phyloP scores from a whole-genome alignment of 2,888 invertebrate species.

The Autographa pulchrina region DNA sequence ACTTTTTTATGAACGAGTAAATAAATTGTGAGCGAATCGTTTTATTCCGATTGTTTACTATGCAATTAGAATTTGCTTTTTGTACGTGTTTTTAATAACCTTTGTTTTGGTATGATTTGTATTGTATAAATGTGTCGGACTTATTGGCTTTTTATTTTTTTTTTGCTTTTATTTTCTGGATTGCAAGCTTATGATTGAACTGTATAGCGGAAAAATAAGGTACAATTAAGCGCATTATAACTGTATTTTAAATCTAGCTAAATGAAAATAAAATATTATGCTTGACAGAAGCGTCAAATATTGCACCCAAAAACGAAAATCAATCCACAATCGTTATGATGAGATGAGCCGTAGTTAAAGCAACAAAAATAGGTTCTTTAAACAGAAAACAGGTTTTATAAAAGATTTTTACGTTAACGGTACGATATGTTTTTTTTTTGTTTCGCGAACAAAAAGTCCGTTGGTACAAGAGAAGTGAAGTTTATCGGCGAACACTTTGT shows the following conservation, averaged over 20 bases:
- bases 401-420: background rate
- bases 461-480: background rate
- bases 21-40: slow-evolving; percentile 1
- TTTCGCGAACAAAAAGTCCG: background rate
- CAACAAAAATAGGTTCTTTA: background rate
- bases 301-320: no score
- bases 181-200: no score
- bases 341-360: no score
- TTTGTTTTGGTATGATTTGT: background rate
- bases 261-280: no score
- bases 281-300: no score
- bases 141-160: background rate
- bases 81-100: background rate
- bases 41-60: slow-evolving; percentile 9
- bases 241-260: no score
- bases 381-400: no score
- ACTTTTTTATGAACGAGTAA: slow-evolving; percentile 13
- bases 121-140: background rate
- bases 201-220: no score
- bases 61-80: slow-evolving; percentile 12
- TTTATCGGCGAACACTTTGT: slow-evolving; percentile 6
- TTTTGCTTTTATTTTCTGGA: no score
- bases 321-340: no score
- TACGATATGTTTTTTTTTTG: background rate
- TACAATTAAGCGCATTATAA: no score